Evolutionary conservation across 2,888 invertebrate genomes (phyloP), one percentile per base, ranked within the genome.

Genomic region (Idaea straminata): DNA sequence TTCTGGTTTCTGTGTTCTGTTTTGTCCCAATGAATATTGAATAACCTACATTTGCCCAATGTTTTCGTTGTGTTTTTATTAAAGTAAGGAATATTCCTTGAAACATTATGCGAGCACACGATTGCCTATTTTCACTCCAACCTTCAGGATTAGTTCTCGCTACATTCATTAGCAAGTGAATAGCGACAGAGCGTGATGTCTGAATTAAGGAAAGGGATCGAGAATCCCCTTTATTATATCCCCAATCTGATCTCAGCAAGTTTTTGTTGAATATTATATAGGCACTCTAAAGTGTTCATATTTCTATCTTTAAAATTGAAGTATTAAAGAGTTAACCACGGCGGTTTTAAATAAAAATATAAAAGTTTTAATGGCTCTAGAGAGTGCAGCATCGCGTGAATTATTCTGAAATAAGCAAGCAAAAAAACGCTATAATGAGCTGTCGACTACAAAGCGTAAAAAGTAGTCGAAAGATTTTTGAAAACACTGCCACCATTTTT

Each of bases 121-220:
- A 36, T 57, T 47, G 57, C 38, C 64, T 64, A 66, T 69, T 66
- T 69, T 69, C 68, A 69, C 70, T 72, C 69, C 66, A 67, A 70
- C 74, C 71, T 63, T 66, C 70, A 69, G 65, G 69, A 74, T 72
- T 68, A 73, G 72, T 68, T 71, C 69, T 71, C 71, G 72, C 72
- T 69, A 63, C 66, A 69, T 71, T 77, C 69, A 76, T 79, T 78
- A 76, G 72, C 74, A 74, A 69, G 59, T 78, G 74, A 80, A 80
- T 75, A 73, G 73, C 67, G 64, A 65, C 66, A 67, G 71, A 73
- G 73, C 82, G 81, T 80, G 82, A 79, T 74, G 72, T 72, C 68
- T 71, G 65, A 67, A 66, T 71, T 66, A 63, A 65, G 65, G 64
- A 61, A 68, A 67, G 67, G 70, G 70, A 69, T 70, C 66, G 61